phyloP scores from a whole-genome alignment of 2,888 invertebrate genomes.

The Acanthoscelides obtectus region DNA sequence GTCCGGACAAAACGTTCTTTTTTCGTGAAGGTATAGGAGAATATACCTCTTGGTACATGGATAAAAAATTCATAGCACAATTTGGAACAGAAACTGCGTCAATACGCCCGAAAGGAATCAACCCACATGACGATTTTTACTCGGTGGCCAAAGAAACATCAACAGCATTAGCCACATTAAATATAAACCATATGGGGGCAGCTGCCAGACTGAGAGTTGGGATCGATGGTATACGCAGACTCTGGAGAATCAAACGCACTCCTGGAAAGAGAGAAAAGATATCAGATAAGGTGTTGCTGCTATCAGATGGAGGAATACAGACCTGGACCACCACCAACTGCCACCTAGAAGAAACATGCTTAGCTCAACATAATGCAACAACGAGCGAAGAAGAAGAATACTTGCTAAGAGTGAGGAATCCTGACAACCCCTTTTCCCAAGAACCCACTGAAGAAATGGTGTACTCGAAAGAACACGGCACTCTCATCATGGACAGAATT shows the following conservation, averaged over 20 bases:
- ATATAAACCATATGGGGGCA: conserved; percentile 23
- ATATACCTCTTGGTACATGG: conserved; percentile 29
- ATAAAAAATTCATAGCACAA: conserved; percentile 21
- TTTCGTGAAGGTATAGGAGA: conserved; percentile 18
- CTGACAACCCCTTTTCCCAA: conserved; percentile 6
- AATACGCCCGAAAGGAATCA: conserved; percentile 20
- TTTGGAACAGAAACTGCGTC: conserved; percentile 24
- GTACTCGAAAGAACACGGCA: conserved; percentile 14
- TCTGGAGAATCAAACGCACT: conserved; percentile 23
- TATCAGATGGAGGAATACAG: conserved; percentile 8
- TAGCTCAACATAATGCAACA: not conserved
- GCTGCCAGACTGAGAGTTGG: conserved; percentile 17
- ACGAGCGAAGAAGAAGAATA: conserved; percentile 5
- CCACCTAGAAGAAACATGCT: conserved; percentile 5
- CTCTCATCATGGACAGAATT: conserved; percentile 1
- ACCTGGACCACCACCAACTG: conserved; percentile 6
- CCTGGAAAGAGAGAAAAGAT: conserved; percentile 4
- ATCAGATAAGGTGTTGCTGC: not conserved
- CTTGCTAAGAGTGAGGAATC: conserved; percentile 4
- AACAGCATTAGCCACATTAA: conserved; percentile 10
- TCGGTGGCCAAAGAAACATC: conserved; percentile 19
- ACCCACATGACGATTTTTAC: conserved; percentile 21
- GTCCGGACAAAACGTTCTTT: conserved; percentile 22
- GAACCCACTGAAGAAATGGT: conserved; percentile 1
- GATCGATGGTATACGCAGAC: conserved; percentile 16